These are phyloP conservation scores for Mobula birostris DNA, from an alignment of 2,113 vertebrate species.

Conservation along the genomic window DNA sequence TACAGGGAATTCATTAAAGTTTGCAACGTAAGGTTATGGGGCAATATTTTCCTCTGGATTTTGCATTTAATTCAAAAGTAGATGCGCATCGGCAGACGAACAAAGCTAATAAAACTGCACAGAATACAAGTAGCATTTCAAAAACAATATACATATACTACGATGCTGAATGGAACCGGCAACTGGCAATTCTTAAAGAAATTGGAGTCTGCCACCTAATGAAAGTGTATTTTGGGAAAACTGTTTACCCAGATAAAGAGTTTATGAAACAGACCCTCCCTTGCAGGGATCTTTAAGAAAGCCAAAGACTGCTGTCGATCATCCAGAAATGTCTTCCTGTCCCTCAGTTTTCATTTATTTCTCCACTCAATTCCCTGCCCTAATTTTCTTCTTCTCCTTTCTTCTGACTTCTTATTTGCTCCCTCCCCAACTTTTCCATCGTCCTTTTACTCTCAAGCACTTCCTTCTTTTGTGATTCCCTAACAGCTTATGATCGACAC, in stretches of 20 bases:
- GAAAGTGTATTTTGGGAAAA: neutral
- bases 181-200: neutral
- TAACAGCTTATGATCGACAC: neutral
- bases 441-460: neutral
- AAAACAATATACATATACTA: neutral
- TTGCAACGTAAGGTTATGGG: neutral
- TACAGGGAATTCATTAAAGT: neutral
- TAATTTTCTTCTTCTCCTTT: neutral
- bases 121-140: neutral
- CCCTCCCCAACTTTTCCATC: neutral
- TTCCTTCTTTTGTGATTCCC: neutral
- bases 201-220: neutral
- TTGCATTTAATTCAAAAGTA: constrained; percentile 17
- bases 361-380: neutral
- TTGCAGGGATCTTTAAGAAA: too few relatives aligned
- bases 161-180: neutral
- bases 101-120: neutral
- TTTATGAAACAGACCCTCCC: too few relatives aligned
- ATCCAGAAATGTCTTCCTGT: neutral
- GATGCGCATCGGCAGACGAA: neutral
- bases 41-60: neutral
- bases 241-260: too few relatives aligned
- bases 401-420: neutral
- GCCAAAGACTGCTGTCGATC: too few relatives aligned
- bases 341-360: neutral